Percentiles rank a stretch among this genome's conserved stretches.
phyloP scores from a whole-genome alignment of 1,140 invertebrate genomes.

The Triops cancriformis region DNA sequence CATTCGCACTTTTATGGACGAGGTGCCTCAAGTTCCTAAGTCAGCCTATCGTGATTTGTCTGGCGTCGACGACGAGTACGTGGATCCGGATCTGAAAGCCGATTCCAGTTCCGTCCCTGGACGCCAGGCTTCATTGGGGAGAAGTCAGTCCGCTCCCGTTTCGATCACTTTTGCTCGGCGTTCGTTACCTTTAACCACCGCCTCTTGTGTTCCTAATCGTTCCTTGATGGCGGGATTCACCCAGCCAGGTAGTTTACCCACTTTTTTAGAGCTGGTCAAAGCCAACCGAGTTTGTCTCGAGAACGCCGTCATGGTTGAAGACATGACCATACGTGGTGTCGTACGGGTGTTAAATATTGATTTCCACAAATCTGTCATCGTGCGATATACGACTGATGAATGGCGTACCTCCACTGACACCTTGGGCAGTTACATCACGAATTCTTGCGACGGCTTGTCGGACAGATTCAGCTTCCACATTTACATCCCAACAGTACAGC shows the following conservation, averaged over 20 bases:
- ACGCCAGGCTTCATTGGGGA: background rate
- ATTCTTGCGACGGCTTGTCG: slow-evolving; percentile 85
- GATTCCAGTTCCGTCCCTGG: background rate
- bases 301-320: slow-evolving; percentile 64
- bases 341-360: slow-evolving; percentile 82
- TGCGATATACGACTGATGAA: slow-evolving; percentile 74
- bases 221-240: slow-evolving; percentile 48
- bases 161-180: background rate
- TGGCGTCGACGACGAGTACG: slow-evolving; percentile 24
- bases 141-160: background rate
- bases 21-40: slow-evolving; percentile 75
- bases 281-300: slow-evolving; percentile 70
- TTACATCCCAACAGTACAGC: slow-evolving; percentile 48
- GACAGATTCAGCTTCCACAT: slow-evolving; percentile 69
- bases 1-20: slow-evolving; percentile 78
- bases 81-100: background rate
- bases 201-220: slow-evolving; percentile 23
- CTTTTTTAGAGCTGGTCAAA: slow-evolving; percentile 69
- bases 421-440: slow-evolving; percentile 68
- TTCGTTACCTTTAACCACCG: background rate
- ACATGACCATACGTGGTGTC: slow-evolving; percentile 67
- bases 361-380: slow-evolving; percentile 80
- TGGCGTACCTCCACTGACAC: slow-evolving; percentile 79
- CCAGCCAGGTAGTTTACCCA: slow-evolving; percentile 61
- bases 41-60: slow-evolving; percentile 54